Base-by-base conservation (phyloP, 2,888 invertebrate species). In the Drosophila recens region DNA sequence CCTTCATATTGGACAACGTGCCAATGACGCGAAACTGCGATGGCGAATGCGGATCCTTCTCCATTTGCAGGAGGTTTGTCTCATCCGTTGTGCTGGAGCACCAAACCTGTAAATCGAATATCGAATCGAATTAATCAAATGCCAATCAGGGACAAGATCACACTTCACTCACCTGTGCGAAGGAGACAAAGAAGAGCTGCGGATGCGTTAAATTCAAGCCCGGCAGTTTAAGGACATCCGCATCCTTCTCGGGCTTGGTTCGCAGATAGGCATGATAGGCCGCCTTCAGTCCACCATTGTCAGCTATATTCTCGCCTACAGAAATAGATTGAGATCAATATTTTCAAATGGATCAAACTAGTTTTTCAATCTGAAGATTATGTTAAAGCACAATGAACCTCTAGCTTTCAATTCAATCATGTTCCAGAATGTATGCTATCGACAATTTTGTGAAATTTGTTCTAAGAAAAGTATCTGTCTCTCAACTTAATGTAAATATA, bases 141-240 rank as follows among this genome's bases (percentile, higher is more conserved):
- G 0, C 1, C 23, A 49, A 9, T 0, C 2, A 23, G 5, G n/a
- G 0, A 5, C 13, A 34, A 3, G 1, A 13, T 2, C 3, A 15
- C 9, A 10, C n/a, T n/a, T 4, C 8, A 81, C 80, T 90, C 92
- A 96, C 96, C 95, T 98, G 98, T 17, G 98, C 98, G 93, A 98
- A 98, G 56, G 98, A 98, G 34, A 98, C 95, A 92, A 98, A 98
- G 93, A 98, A 98, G 38, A 98, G 93, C 90, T 98, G 98, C 27
- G 96, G 95, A 91, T 98, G 98, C 15, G 96, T 97, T 81, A 98
- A 94, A 88, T 96, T 95, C 4, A 98, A 93, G 8, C 98, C 98
- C 0, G 98, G 97, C 10, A 98, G 93, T 0, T 95, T 95, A 15
- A 94, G 91, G 58, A 95, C 94, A 79, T 94, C 94, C 11, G 93